Evolutionary conservation across 2,113 vertebrate species (phyloP).

Genomic region (Toxotes jaculatrix): DNA sequence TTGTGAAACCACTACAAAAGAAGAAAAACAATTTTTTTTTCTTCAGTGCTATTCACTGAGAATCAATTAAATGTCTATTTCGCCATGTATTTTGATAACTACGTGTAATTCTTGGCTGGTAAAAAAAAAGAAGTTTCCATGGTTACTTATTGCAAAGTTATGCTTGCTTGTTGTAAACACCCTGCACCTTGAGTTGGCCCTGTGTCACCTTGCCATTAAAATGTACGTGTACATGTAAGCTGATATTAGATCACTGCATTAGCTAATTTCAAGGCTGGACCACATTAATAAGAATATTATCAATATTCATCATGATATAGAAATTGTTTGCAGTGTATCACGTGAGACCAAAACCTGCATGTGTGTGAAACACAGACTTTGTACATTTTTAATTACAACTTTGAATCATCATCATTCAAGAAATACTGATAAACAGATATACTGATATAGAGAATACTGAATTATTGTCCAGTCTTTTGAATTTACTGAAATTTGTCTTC

Average conservation of each 20-base stretch:
- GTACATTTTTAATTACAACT: neutral
- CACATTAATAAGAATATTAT: neutral
- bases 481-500: slow-evolving; percentile 1
- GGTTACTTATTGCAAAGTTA: neutral
- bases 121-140: neutral
- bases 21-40: slow-evolving; percentile 2
- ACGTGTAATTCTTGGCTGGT: neutral
- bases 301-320: neutral
- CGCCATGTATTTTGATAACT: neutral
- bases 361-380: neutral
- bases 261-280: neutral
- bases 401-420: neutral
- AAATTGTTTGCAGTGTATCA: neutral
- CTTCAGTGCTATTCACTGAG: neutral
- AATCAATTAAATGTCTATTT: neutral
- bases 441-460: too few relatives aligned
- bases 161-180: too few relatives aligned
- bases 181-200: neutral
- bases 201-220: neutral
- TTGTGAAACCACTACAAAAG: neutral
- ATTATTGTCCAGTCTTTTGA: neutral
- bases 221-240: neutral
- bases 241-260: neutral
- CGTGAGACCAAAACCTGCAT: neutral
- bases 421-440: neutral